Percentiles rank a stretch among this genome's conserved stretches.
Evolutionary conservation across 1,140 invertebrate species (phyloP).

Genomic region (Drosophila willistoni): DNA sequence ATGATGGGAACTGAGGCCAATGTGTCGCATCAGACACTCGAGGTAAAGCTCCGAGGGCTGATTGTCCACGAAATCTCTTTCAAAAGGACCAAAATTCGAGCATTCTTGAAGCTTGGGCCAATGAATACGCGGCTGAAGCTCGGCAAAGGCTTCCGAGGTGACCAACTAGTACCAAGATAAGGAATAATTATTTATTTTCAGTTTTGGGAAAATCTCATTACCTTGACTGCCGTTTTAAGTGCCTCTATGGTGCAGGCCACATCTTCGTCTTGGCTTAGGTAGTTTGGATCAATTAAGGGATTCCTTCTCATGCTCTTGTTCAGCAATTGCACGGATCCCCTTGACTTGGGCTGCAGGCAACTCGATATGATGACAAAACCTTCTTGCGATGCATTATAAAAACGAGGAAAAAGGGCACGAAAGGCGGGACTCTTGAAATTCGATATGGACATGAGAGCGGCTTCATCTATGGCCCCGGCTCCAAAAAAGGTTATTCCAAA

Average conservation of each 20-base stretch:
- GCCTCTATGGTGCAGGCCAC: conserved; percentile 86
- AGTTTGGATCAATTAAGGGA: conserved; percentile 90
- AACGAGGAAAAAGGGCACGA: conserved; percentile 86
- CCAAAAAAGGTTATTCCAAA: conserved; percentile 87
- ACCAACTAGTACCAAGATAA: conserved; percentile 60
- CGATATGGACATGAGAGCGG: conserved; percentile 86
- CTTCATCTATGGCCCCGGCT: conserved; percentile 87
- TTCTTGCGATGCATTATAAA: conserved; percentile 86
- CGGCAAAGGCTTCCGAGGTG: conserved; percentile 85
- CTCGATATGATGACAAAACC: conserved; percentile 88
- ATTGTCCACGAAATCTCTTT: conserved; percentile 63
- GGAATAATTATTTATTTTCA: background rate
- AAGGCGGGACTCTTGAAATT: conserved; percentile 87
- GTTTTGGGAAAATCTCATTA: background rate
- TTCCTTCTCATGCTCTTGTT: conserved; percentile 85
- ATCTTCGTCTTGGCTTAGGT: conserved; percentile 86
- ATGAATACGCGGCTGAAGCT: conserved; percentile 86
- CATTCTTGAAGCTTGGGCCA: conserved; percentile 87
- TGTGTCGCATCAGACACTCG: conserved; percentile 87
- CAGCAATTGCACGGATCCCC: conserved; percentile 86
- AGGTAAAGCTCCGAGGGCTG: conserved; percentile 85
- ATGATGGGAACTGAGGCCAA: conserved; percentile 88
- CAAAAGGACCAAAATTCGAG: conserved; percentile 77
- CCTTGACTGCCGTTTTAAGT: conserved; percentile 85
- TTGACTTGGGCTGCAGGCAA: conserved; percentile 87